Base-by-base conservation (phyloP, 2,888 invertebrate species). In the Nezara viridula region DNA sequence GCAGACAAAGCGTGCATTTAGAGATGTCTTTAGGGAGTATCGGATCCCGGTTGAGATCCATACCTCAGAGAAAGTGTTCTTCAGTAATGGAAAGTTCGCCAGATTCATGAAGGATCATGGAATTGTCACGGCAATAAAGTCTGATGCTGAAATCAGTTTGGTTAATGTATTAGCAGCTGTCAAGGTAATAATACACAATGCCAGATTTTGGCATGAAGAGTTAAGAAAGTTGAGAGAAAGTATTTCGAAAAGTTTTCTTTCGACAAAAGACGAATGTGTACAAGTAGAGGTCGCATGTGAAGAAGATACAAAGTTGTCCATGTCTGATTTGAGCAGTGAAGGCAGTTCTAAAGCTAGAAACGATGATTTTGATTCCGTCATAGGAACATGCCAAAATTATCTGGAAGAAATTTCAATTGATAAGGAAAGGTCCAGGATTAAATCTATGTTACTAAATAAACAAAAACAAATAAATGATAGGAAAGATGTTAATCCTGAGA, bases 151-250 rank as follows among this genome's bases (percentile, higher is more conserved):
- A 24, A 44, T 44, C 12, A 44, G 44, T 19, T n/a, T 81, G 40
- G 14, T n/a, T 6, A 24, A 81, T 44, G 44, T 81, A n/a, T 10
- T 44, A 44, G 81, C n/a, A 1, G 24, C 12, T 6, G 81, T 81
- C 1, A 81, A 81, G 32, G 32, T 81, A 12, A 4, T 81, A n/a
- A 81, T 81, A 24, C 81, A n/a, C 0, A 44, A 44, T 44, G 44
- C 81, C 6, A 81, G 81, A 44, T 81, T 81, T 81, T 81, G 81
- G 81, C 81, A 81, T 40, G 81, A 81, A 44, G 81, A 81, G 44
- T 44, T 81, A n/a, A 81, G 44, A n/a, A 81, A 40, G 24, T 44
- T 81, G 40, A 81, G 44, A 6, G 44, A 81, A 44, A 44, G 14
- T n/a, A 81, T 81, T n/a, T 40, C 44, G 24, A 81, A 81, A 16